A percentile compares a stretch with the other conserved stretches of the same genome.
Evolutionary conservation across 2,113 vertebrate species (phyloP).

Genomic region (Chlorocebus sabaeus): DNA sequence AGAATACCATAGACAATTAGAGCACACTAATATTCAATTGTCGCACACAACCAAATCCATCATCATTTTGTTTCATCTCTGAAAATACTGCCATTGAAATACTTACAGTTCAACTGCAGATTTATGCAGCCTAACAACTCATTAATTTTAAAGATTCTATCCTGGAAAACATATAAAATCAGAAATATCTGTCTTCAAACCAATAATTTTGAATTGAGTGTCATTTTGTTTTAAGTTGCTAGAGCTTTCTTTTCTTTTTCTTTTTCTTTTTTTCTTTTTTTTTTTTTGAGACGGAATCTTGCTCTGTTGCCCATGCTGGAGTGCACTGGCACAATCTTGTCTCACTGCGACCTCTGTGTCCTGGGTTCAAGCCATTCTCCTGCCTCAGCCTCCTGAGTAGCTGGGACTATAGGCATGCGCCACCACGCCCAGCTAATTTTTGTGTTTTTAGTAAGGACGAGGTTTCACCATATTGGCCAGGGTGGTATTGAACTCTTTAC

Average conservation of each 20-base stretch:
- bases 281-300: too few relatives aligned
- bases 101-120: not conserved
- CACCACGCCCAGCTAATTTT: too few relatives aligned
- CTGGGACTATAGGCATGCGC: too few relatives aligned
- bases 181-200: not conserved
- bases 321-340: too few relatives aligned
- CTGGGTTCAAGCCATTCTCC: too few relatives aligned
- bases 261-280: not conserved
- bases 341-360: too few relatives aligned
- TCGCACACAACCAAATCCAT: not conserved
- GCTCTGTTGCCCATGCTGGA: too few relatives aligned
- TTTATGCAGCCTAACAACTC: not conserved
- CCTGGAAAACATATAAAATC: not conserved
- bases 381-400: too few relatives aligned
- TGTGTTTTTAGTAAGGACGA: too few relatives aligned
- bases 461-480: too few relatives aligned
- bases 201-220: not conserved
- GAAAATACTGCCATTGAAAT: slow-evolving; percentile 20
- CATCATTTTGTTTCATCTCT: slow-evolving; percentile 30
- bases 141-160: slow-evolving; percentile 1
- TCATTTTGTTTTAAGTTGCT: slow-evolving; percentile 6
- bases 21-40: not conserved
- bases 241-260: not conserved
- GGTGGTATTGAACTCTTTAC: too few relatives aligned
- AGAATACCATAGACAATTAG: not conserved